A percentile compares a stretch with the other conserved stretches of the same genome.
phyloP scores from a whole-genome alignment of 2,888 invertebrate genomes.

The Dryomyza anilis region DNA sequence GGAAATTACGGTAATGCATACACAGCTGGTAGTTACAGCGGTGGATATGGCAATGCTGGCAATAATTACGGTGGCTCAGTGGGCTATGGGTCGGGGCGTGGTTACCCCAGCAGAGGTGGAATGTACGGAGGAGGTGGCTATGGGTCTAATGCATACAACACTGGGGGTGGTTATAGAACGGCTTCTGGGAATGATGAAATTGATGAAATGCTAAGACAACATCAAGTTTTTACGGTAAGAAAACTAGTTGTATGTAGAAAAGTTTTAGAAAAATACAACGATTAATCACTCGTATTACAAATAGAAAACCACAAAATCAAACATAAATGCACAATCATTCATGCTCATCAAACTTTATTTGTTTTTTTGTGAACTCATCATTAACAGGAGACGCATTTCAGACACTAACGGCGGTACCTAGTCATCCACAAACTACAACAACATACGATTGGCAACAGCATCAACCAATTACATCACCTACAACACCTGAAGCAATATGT shows the following conservation, averaged over 20 bases:
- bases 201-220: slow-evolving; percentile 46
- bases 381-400: slow-evolving; percentile 61
- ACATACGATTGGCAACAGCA: background rate
- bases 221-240: slow-evolving; percentile 47
- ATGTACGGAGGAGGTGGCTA: slow-evolving; percentile 29
- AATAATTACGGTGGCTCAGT: slow-evolving; percentile 28
- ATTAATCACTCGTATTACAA: too few species aligned
- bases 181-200: slow-evolving; percentile 49
- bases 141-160: slow-evolving; percentile 33
- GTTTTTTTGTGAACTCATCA: slow-evolving; percentile 46
- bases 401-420: slow-evolving; percentile 43
- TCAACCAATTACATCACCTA: slow-evolving; percentile 16
- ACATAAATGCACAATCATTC: slow-evolving; percentile 37
- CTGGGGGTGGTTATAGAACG: slow-evolving; percentile 43
- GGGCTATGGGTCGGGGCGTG: slow-evolving; percentile 39
- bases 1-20: slow-evolving; percentile 14
- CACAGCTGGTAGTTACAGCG: slow-evolving; percentile 4
- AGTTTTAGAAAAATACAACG: too few species aligned
- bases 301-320: background rate
- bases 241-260: too few species aligned
- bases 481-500: slow-evolving; percentile 15
- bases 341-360: slow-evolving; percentile 47
- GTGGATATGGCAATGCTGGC: slow-evolving; percentile 32
- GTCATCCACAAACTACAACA: slow-evolving; percentile 24
- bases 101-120: slow-evolving; percentile 1